Evolutionary conservation across 2,888 invertebrate species (phyloP).

Genomic region (Calliopum simillimum): DNA sequence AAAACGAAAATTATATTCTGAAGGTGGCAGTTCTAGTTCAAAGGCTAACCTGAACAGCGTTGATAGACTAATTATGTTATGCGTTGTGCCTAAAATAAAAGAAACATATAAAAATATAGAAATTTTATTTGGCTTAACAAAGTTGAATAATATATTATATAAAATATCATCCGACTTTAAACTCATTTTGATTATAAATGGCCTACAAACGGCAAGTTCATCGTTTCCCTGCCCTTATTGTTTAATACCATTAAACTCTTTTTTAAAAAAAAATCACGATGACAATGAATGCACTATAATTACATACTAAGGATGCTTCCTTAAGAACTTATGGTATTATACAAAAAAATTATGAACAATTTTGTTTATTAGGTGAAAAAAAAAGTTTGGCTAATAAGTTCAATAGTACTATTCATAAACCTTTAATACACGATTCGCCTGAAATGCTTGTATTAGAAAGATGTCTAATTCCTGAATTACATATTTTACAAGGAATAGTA

Average conservation of each 20-base stretch:
- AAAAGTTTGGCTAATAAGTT: not conserved
- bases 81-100: not conserved
- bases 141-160: not conserved
- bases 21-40: not conserved
- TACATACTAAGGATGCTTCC: too few species aligned
- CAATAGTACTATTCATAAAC: not conserved
- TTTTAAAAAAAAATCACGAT: not conserved
- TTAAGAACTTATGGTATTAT: slow-evolving; percentile 1
- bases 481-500: too few species aligned
- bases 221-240: not conserved
- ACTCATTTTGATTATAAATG: slow-evolving; percentile 4
- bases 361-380: not conserved
- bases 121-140: slow-evolving; percentile 4
- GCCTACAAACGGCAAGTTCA: slow-evolving; percentile 3
- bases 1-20: too few species aligned
- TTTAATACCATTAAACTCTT: not conserved
- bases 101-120: not conserved
- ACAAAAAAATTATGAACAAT: not conserved
- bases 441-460: too few species aligned
- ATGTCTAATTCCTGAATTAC: too few species aligned
- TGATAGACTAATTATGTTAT: not conserved
- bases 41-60: not conserved
- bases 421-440: too few species aligned
- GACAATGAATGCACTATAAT: too few species aligned
- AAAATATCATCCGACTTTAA: slow-evolving; percentile 2